Percentiles rank a stretch among this genome's conserved stretches.
Conservation (phyloP, 2,797 vertebrate species). For the Hippopotamyrus pictus region DNA sequence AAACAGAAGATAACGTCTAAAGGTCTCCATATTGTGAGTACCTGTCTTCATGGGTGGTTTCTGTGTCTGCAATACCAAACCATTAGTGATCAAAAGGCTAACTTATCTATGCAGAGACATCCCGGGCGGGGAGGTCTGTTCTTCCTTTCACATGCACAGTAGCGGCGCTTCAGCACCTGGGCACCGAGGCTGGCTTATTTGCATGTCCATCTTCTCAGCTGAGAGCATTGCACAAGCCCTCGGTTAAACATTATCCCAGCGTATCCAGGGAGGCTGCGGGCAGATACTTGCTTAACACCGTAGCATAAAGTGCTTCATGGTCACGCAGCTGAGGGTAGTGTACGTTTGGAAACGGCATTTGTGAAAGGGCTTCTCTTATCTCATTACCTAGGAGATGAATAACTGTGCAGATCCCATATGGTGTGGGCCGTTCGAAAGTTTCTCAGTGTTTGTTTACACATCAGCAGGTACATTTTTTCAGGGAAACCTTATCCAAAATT, state of each 20-base stretch:
- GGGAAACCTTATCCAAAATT: constrained; percentile 33
- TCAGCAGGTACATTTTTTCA: constrained; percentile 34
- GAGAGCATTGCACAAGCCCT: constrained; percentile 42
- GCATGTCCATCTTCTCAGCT: constrained; percentile 39
- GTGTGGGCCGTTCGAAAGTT: constrained; percentile 36
- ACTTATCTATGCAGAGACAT: constrained; percentile 43
- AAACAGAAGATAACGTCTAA: constrained; percentile 29
- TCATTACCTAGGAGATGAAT: constrained; percentile 35
- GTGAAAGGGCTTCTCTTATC: constrained; percentile 30
- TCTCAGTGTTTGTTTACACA: constrained; percentile 31
- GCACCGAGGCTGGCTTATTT: constrained; percentile 35
- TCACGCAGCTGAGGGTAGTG: constrained; percentile 32
- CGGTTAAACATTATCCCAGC: constrained; percentile 46
- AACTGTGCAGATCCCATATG: constrained; percentile 33
- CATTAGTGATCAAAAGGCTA: constrained; percentile 41
- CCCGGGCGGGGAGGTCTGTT: constrained; percentile 15
- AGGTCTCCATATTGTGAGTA: constrained; percentile 23
- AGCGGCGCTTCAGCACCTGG: background rate
- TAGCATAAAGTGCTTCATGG: constrained; percentile 43
- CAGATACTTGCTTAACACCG: constrained; percentile 39
- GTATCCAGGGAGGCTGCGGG: constrained; percentile 34
- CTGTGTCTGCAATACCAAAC: constrained; percentile 38
- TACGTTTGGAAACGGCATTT: background rate
- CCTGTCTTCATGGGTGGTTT: constrained; percentile 28
- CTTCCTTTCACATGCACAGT: constrained; percentile 33